Base-by-base conservation (phyloP, 2,888 invertebrate genomes). In the Ormyrus labotus region DNA sequence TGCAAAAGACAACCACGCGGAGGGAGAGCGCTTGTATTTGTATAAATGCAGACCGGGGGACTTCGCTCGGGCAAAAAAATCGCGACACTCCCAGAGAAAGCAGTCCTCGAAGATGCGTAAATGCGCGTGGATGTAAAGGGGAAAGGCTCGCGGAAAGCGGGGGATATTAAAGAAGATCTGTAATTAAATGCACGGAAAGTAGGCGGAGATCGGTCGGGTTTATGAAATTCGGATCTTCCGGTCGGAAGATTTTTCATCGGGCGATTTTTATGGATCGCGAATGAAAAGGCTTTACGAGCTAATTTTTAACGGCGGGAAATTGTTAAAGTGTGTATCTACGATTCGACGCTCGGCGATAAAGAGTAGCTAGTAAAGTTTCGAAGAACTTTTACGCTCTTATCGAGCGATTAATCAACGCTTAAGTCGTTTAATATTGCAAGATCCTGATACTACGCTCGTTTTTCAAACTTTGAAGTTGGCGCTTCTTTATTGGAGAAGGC, bases 231-330 rank as follows among this genome's bases (percentile, higher is more conserved):
- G 50, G 55, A 79, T 61, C 67, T 61, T 55, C 61, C 45, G 13
- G 71, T 19, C 11, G 6, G 34, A 55, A 60, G 19, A 72, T n/a
- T 72, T 78, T 78, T 61, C 61, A 68, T 78, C 47, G n/a, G 60
- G 47, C 6, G 7, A 19, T 9, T 51, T 75, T 75, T 63, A 76
- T 55, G 48, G 34, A 4, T 50, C 47, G 19, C 69, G 64, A 57
- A 10, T 68, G 7, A 61, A 13, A 53, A 45, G 6, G 19, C 47
- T 74, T 79, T 74, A 73, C 19, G 68, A 69, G 73, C 68, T 74
- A 69, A 74, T 79, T 79, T 58, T 74, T 64, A 47, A 57, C 19
- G 45, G 6, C 57, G 11, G 13, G 45, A 64, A 63, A 69, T 69
- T 69, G 69, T 74, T 57, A 69, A 57, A 58, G 45, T 6, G 34